Conservation (phyloP, 2,797 vertebrate species). For the Decapterus maruadsi region DNA sequence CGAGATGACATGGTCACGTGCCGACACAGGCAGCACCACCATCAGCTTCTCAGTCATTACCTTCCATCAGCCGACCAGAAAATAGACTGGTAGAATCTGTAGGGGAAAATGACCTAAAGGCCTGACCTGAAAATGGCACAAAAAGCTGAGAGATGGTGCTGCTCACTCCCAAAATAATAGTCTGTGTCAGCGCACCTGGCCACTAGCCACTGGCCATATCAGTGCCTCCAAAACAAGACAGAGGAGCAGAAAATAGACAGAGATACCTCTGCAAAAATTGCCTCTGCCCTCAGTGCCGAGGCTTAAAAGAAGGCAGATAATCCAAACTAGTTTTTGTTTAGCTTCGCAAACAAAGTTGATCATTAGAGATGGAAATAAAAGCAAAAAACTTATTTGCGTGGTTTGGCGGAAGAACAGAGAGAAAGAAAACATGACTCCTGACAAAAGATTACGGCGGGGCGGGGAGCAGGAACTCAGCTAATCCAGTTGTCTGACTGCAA, state of each 20-base stretch:
- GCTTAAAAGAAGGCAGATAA: conserved; percentile 41
- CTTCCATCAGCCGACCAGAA: conserved; percentile 79
- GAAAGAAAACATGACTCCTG: conserved; percentile 44
- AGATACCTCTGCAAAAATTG: conserved; percentile 45
- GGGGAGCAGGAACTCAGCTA: conserved; percentile 63
- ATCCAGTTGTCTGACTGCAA: conserved; percentile 73
- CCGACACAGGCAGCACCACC: conserved; percentile 67
- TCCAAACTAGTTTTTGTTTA: conserved; percentile 48
- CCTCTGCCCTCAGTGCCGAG: conserved; percentile 10
- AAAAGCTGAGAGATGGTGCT: conserved; percentile 77
- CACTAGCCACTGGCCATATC: conserved; percentile 75
- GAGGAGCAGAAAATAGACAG: conserved; percentile 49
- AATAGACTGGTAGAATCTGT: conserved; percentile 80
- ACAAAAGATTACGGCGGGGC: conserved; percentile 55
- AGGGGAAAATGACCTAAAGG: conserved; percentile 82
- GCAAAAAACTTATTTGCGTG: conserved; percentile 53
- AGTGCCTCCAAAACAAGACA: conserved; percentile 65
- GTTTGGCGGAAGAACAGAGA: conserved; percentile 29
- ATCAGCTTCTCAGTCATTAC: conserved; percentile 83
- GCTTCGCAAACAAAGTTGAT: conserved; percentile 57
- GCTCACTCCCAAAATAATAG: conserved; percentile 77
- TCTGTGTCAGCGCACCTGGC: conserved; percentile 81
- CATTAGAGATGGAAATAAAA: conserved; percentile 47
- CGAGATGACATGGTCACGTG: conserved; percentile 77
- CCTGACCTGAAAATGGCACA: conserved; percentile 84